phyloP scores from a whole-genome alignment of 2,113 vertebrate genomes.

The Phalacrocorax brasilianus region DNA sequence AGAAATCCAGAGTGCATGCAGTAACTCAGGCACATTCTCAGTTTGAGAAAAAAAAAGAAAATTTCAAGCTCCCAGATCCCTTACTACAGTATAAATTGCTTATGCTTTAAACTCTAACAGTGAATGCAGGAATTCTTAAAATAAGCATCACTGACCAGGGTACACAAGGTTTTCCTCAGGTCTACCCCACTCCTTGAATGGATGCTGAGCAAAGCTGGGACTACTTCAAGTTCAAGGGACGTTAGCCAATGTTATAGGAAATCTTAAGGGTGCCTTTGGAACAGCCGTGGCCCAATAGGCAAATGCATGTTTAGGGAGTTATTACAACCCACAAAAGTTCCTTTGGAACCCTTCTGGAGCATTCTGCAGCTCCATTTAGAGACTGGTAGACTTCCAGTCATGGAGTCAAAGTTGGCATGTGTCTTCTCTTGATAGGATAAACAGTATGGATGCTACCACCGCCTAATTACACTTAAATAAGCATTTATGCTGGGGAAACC shows the following conservation, averaged over 20 bases:
- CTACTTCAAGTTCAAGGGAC: neutral
- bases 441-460: neutral
- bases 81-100: neutral
- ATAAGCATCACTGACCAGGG: neutral
- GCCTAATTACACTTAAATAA: neutral
- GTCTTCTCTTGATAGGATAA: neutral
- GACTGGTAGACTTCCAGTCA: neutral
- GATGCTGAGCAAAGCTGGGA: neutral
- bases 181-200: neutral
- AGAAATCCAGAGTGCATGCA: neutral
- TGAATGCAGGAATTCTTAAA: neutral
- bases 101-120: neutral
- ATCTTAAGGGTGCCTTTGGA: neutral
- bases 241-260: neutral
- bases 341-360: neutral
- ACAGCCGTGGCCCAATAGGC: neutral
- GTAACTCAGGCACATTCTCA: neutral
- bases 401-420: neutral
- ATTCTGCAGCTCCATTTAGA: neutral
- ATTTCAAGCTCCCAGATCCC: neutral
- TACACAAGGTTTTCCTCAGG: neutral
- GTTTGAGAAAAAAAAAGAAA: neutral
- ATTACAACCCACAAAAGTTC: constrained; percentile 12
- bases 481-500: neutral
- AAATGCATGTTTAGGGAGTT: neutral